A percentile compares a stretch with the other conserved stretches of the same genome.
Conservation (phyloP, 2,797 vertebrate genomes). For the Mormyrus hasselquistii region DNA sequence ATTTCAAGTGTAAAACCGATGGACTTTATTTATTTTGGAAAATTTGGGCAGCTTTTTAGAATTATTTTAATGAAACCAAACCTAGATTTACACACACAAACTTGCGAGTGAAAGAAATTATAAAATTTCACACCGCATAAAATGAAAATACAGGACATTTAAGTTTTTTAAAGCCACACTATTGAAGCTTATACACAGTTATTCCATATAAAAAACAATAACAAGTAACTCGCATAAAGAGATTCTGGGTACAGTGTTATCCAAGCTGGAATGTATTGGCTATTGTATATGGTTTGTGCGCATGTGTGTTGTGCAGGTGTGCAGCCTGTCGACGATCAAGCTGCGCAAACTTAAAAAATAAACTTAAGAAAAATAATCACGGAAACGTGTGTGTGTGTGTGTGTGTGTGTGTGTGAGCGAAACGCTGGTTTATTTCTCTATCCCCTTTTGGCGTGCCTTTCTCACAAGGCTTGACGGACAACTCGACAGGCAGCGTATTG, state of each 20-base stretch:
- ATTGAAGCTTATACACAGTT: not conserved
- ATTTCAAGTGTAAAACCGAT: not conserved
- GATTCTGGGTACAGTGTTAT: not conserved
- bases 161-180: not conserved
- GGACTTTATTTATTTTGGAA: not conserved
- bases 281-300: not conserved
- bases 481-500: constrained; percentile 23
- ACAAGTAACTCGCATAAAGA: not conserved
- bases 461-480: constrained; percentile 21
- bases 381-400: not conserved
- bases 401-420: not conserved
- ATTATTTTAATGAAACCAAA: not conserved
- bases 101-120: not conserved
- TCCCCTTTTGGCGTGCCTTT: constrained; percentile 18
- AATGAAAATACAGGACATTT: not conserved
- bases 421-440: not conserved
- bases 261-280: not conserved
- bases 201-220: not conserved
- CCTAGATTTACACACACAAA: not conserved
- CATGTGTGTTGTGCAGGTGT: not conserved
- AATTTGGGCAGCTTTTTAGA: not conserved
- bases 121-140: not conserved
- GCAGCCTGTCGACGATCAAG: not conserved
- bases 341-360: not conserved
- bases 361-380: not conserved